phyloP scores from a whole-genome alignment of 1,140 invertebrate species.

The Coboldia fuscipes region DNA sequence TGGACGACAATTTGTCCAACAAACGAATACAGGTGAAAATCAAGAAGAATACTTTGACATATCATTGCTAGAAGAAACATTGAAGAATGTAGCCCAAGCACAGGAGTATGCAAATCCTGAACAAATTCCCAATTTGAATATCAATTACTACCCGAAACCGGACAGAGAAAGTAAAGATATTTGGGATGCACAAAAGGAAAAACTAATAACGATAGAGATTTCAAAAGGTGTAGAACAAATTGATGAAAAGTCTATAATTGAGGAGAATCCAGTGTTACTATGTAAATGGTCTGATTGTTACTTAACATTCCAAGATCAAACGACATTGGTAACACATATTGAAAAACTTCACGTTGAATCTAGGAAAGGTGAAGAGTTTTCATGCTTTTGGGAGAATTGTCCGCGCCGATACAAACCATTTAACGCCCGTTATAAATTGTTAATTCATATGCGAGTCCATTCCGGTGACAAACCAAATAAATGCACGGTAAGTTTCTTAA shows the following conservation, averaged over 20 bases:
- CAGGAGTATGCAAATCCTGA: no score
- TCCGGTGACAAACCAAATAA: slow-evolving; percentile 92
- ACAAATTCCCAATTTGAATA: no score
- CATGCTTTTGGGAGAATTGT: slow-evolving; percentile 81
- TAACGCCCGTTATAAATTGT: slow-evolving; percentile 87
- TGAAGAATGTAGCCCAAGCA: no score
- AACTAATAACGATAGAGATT: background rate
- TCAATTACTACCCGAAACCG: no score
- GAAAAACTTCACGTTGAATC: slow-evolving; percentile 78
- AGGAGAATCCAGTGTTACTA: no score
- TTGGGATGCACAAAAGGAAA: no score
- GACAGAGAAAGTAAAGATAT: slow-evolving; percentile 18
- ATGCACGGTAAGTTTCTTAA: slow-evolving; percentile 58
- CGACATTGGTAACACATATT: slow-evolving; percentile 68
- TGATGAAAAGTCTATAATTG: no score
- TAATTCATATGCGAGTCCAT: slow-evolving; percentile 92
- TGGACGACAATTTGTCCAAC: slow-evolving; percentile 11
- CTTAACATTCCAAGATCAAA: slow-evolving; percentile 51
- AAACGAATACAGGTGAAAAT: no score
- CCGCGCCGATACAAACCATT: slow-evolving; percentile 67
- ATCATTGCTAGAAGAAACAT: no score
- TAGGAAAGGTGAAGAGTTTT: slow-evolving; percentile 68
- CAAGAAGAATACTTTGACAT: no score
- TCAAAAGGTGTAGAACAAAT: no score
- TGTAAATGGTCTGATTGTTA: slow-evolving; percentile 79